Conservation (phyloP, 2,113 vertebrate species). For the Crotalus tigris region DNA sequence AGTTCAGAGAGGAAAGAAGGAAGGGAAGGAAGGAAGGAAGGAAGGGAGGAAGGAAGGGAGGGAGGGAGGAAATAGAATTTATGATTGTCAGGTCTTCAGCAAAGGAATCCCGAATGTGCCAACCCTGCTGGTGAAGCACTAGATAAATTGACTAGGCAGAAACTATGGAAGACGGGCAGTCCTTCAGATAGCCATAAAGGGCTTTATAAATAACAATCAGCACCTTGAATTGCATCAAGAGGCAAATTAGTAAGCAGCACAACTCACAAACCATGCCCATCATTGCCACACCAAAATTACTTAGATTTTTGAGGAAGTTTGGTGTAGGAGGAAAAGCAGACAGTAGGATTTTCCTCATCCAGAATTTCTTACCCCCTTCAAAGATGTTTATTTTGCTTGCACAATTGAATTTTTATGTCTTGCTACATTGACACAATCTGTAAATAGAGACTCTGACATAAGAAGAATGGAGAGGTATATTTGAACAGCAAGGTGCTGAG, state of each 20-base stretch:
- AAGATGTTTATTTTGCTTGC: background rate
- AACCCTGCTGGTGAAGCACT: background rate
- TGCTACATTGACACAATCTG: background rate
- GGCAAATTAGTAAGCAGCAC: background rate
- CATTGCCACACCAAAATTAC: background rate
- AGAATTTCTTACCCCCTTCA: background rate
- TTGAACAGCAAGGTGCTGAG: slow-evolving; percentile 19
- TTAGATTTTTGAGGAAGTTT: background rate
- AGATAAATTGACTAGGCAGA: background rate
- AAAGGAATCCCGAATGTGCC: background rate
- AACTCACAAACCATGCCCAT: background rate
- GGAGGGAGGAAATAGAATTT: background rate
- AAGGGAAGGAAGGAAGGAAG: background rate
- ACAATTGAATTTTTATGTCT: background rate
- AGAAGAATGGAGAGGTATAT: background rate
- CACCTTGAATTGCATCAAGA: background rate
- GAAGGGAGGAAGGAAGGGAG: background rate
- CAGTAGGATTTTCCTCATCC: background rate
- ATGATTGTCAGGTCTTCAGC: background rate
- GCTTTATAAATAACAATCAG: background rate
- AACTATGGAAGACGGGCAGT: background rate
- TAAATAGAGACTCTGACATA: background rate
- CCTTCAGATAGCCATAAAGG: background rate
- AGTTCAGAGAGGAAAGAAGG: background rate
- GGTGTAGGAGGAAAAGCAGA: background rate